Evolutionary conservation across 1,140 invertebrate species (phyloP), one percentile per base, ranked within the genome.

Genomic region (Drosophila malerkotliana): DNA sequence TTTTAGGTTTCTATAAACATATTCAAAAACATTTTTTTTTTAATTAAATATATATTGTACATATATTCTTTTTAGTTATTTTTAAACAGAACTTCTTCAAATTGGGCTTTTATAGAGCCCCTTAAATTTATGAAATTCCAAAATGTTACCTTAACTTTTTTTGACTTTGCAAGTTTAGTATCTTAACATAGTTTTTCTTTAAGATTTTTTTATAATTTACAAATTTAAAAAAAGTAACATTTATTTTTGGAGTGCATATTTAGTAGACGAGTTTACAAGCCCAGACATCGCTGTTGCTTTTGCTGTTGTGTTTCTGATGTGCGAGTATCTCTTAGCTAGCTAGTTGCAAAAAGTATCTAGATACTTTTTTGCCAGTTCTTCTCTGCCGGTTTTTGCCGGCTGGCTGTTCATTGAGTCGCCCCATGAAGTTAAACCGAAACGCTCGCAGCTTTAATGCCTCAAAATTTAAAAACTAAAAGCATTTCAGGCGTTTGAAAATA

Each of bases 211-310:
- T 64, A 10, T 10, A 9, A 34, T 10, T 34, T 28, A 26, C 14
- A 61, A 54, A 24, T 21, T 21, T 24, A 8, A 2, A 12, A 3
- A 32, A 12, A 15, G 12, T 30, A 12, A 7, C 8, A 9, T 12
- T 26, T 1, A 37, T 73, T 63, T 74, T 49, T 18, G 14, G n/a
- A 37, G 69, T 75, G 71, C 63, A 74, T 34, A 54, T 82, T 82
- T 76, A 76, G 59, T 61, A 87, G 75, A 68, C 64, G 54, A 85
- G 68, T 74, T 81, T 59, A 49, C 55, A 49, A 53, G 48, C 47
- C 64, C 63, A 67, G 59, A 78, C 72, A 61, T 59, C 10, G 44
- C 45, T 72, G 66, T 72, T 72, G 63, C 45, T 49, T 48, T 71
- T 69, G 10, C 34, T 44, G 45, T 61, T 75, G 59, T 69, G 62